Conservation (phyloP, 1,140 invertebrate species). For the Hyles euphorbiae region DNA sequence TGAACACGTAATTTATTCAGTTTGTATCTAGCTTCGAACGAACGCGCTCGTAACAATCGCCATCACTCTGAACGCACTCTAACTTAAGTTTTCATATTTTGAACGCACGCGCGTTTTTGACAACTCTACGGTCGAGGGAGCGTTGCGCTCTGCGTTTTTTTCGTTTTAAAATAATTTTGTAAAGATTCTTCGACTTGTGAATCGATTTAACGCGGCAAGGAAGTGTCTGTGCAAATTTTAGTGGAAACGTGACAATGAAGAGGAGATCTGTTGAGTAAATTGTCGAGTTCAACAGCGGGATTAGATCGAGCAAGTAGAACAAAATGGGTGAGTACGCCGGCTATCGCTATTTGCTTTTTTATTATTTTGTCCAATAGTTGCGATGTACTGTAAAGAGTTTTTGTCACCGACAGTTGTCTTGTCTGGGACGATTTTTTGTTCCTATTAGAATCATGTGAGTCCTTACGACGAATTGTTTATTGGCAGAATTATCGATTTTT, state of each 20-base stretch:
- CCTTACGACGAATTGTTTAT: constrained; percentile 25
- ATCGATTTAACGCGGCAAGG: constrained; percentile 12
- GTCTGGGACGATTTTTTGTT: constrained; percentile 6
- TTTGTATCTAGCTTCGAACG: background rate
- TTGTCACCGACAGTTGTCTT: background rate
- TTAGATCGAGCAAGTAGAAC: constrained; percentile 25
- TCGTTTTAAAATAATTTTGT: constrained; percentile 28
- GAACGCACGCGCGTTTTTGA: constrained; percentile 54
- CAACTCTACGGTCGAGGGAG: constrained; percentile 33
- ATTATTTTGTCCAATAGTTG: constrained; percentile 10
- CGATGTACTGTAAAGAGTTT: background rate
- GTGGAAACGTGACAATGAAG: constrained; percentile 52
- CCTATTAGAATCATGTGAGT: constrained; percentile 22
- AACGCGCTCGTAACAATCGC: background rate
- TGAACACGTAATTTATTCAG: constrained; percentile 3
- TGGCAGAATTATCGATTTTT: constrained; percentile 68
- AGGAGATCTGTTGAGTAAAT: constrained; percentile 30
- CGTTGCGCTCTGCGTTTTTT: constrained; percentile 21
- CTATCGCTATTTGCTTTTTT: constrained; percentile 25
- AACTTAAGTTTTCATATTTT: constrained; percentile 26
- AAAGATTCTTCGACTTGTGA: constrained; percentile 24
- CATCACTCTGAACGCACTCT: constrained; percentile 27
- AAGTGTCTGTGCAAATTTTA: constrained; percentile 38
- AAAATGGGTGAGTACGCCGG: constrained; percentile 66
- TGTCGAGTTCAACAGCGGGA: constrained; percentile 26